Base-by-base conservation (phyloP, 2,888 invertebrate genomes). In the Diadegma fenestrale region DNA sequence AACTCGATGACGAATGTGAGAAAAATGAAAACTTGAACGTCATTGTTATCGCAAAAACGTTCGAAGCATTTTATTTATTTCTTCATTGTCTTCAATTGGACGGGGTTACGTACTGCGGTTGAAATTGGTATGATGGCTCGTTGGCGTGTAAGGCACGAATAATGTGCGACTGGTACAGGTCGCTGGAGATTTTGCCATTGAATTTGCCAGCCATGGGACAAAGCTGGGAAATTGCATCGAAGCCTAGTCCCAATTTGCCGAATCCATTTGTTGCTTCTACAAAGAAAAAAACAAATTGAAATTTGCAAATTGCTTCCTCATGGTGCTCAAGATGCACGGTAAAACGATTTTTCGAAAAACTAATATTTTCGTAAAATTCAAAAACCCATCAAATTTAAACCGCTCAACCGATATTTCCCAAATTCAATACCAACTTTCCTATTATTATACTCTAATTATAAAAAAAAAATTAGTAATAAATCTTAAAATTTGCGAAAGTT, bases 41-140 rank as follows among this genome's bases (percentile, higher is more conserved):
- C 19, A 10, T 19, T 51, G 8, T 22, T 51, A 51, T 10, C 51
- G 8, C n/a, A 10, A 51, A 71, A 51, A 5, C 19, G 10, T 19
- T 12, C 30, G 10, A 22, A 22, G 26, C 26, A 41, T 22, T 5
- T 19, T 22, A 54, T 54, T 54, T 0, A 14, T 45, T 63, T 5
- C 37, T 66, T 41, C 7, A 41, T 7, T 22, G 26, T 61, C 22
- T 41, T 8, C 2, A 30, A 45, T 58, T 30, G 2, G 30, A 19
- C 4, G 33, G 12, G 19, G 19, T 17, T 54, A 68, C 68, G 68
- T 69, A 78, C 78, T 69, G 54, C 19, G 68, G 45, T 54, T 68
- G 41, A 58, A 41, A 69, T 68, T 54, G 26, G 77, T 77, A 54
- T 17, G 64, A 41, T 41, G 66, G 66, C 26, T 43, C 43, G n/a